These are phyloP conservation scores for Anolis apletophallus DNA, from an alignment of 2,797 vertebrate species.

Conservation along the genomic window DNA sequence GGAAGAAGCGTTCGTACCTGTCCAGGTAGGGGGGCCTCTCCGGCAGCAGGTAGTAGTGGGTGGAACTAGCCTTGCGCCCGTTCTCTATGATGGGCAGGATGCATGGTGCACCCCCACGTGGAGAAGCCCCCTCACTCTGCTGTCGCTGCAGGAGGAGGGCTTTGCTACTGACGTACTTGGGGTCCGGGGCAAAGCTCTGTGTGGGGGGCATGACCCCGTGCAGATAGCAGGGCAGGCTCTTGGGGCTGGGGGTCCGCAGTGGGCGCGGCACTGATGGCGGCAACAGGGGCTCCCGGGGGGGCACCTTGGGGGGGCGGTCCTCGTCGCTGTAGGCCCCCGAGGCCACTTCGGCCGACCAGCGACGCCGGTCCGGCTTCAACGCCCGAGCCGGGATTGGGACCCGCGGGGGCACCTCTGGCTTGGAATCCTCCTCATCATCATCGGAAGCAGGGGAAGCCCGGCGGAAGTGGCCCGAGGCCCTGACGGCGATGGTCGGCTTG, in stretches of 20 bases:
- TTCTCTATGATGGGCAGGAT: conserved; percentile 95
- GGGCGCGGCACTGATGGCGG: conserved; percentile 86
- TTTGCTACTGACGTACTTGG: conserved; percentile 93
- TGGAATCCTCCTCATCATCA: conserved; percentile 78
- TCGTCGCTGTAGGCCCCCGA: conserved; percentile 91
- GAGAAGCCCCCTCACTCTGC: conserved; percentile 90
- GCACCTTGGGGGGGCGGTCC: conserved; percentile 92
- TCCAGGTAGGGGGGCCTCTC: conserved; percentile 87
- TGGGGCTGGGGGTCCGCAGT: conserved; percentile 94
- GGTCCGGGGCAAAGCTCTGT: conserved; percentile 97
- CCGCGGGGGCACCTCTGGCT: conserved; percentile 91
- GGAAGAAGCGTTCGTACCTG: conserved; percentile 87
- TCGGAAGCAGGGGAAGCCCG: conserved; percentile 79
- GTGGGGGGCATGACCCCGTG: conserved; percentile 97
- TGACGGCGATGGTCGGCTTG: conserved; percentile 81
- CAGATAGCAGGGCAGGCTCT: conserved; percentile 91
- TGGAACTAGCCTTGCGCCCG: conserved; percentile 90
- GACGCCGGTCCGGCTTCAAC: conserved; percentile 86
- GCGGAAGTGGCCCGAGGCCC: conserved; percentile 77
- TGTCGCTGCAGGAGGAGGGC: conserved; percentile 86
- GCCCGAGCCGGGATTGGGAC: conserved; percentile 91
- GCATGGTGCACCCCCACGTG: conserved; percentile 76
- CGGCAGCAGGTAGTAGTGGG: conserved; percentile 95
- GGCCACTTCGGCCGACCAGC: conserved; percentile 96
- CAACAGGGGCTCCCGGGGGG: conserved; percentile 90